phyloP scores from a whole-genome alignment of 1,140 invertebrate genomes.

The Anastatus disparis region DNA sequence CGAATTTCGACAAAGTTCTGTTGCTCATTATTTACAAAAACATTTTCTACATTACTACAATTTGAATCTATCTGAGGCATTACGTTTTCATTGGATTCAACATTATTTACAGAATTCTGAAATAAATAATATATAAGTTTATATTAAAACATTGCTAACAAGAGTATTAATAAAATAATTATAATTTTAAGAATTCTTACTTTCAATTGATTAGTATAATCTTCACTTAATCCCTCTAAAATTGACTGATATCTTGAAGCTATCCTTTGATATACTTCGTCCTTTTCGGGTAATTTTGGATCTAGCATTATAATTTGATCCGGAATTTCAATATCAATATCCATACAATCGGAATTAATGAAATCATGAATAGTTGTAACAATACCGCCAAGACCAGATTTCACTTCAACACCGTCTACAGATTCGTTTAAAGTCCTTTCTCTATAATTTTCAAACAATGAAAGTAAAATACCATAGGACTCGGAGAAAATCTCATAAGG shows the following conservation, averaged over 20 bases:
- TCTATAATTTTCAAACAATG: slow-evolving; percentile 51
- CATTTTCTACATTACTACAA: not conserved
- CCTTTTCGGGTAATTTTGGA: slow-evolving; percentile 66
- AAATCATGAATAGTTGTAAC: slow-evolving; percentile 56
- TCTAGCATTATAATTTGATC: slow-evolving; percentile 73
- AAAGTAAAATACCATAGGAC: slow-evolving; percentile 53
- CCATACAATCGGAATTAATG: slow-evolving; percentile 52
- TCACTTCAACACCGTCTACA: slow-evolving; percentile 48
- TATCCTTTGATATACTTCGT: slow-evolving; percentile 66
- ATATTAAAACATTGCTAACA: not conserved
- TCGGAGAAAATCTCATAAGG: slow-evolving; percentile 65
- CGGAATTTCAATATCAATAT: slow-evolving; percentile 70
- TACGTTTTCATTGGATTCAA: too few relatives aligned
- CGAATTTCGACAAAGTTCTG: slow-evolving; percentile 9
- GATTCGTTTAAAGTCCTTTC: slow-evolving; percentile 36
- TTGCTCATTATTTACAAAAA: not conserved
- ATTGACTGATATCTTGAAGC: slow-evolving; percentile 65
- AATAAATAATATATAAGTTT: not conserved
- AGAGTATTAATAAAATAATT: too few relatives aligned
- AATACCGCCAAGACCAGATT: slow-evolving; percentile 54
- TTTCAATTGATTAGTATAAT: slow-evolving; percentile 9
- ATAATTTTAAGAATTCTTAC: too few relatives aligned
- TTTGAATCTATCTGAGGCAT: too few relatives aligned
- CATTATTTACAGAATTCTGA: slow-evolving; percentile 11
- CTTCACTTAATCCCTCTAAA: slow-evolving; percentile 36